Conservation (phyloP, 2,888 invertebrate genomes). For the Brenthis ino region DNA sequence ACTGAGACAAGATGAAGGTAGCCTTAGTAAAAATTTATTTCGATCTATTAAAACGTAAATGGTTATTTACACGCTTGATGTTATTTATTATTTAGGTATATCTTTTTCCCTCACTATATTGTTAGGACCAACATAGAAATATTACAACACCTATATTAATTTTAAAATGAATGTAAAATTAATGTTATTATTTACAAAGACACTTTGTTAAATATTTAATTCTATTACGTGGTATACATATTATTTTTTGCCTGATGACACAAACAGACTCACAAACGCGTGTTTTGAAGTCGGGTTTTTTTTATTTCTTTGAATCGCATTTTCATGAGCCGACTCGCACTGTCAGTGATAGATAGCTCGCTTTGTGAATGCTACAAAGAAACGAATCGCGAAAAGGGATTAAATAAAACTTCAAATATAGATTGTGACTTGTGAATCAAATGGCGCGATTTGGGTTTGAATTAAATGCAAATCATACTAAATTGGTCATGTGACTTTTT, state of each 20-base stretch:
- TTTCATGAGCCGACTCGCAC: conserved; percentile 39
- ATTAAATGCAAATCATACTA: neutral
- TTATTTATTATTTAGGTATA: too few relatives aligned
- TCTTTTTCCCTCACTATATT: too few relatives aligned
- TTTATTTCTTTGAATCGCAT: conserved; percentile 39
- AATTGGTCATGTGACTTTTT: neutral
- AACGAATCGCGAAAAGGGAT: conserved; percentile 8
- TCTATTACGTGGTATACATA: too few relatives aligned
- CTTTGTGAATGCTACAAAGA: conserved; percentile 36
- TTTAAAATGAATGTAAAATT: too few relatives aligned
- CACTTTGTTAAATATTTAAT: too few relatives aligned
- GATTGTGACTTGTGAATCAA: conserved; percentile 14
- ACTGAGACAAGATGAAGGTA: too few relatives aligned
- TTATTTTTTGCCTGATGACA: neutral
- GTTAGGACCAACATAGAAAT: too few relatives aligned
- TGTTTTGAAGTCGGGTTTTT: conserved; percentile 16
- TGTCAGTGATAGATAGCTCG: conserved; percentile 42
- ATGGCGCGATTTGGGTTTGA: neutral
- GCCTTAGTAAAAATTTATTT: too few relatives aligned
- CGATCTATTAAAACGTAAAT: too few relatives aligned
- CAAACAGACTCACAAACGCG: neutral
- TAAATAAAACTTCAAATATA: conserved; percentile 22
- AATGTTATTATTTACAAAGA: too few relatives aligned
- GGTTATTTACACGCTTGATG: too few relatives aligned
- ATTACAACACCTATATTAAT: too few relatives aligned